Conservation (phyloP, 2,797 vertebrate genomes). For the Pelobates cultripes region DNA sequence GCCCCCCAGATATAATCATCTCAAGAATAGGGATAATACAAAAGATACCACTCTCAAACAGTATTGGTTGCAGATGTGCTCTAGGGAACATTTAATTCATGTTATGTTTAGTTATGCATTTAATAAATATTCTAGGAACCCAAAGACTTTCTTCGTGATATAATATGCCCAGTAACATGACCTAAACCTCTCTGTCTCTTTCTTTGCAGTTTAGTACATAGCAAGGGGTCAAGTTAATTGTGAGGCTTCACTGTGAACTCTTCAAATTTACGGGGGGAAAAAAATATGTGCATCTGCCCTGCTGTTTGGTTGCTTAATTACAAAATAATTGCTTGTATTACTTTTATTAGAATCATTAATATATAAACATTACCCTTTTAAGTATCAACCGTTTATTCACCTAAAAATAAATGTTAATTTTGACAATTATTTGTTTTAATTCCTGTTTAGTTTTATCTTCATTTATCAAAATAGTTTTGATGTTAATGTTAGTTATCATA, state of each 20-base stretch:
- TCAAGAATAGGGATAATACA: no score
- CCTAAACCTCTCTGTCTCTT: background rate
- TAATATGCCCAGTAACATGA: background rate
- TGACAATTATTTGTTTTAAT: background rate
- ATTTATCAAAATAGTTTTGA: conserved; percentile 15
- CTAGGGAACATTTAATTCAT: no score
- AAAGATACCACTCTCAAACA: no score
- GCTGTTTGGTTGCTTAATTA: background rate
- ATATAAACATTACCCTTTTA: background rate
- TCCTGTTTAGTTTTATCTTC: conserved; percentile 14
- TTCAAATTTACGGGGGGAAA: background rate
- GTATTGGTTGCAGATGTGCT: no score
- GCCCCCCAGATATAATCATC: no score
- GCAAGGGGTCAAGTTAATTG: background rate
- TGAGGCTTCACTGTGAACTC: background rate
- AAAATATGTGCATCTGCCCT: background rate
- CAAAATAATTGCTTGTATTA: background rate
- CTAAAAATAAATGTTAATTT: background rate
- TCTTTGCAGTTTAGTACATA: background rate
- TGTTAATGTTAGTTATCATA: conserved; percentile 57
- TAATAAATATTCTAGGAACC: background rate
- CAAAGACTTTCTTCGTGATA: background rate
- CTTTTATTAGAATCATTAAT: background rate
- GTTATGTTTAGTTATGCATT: no score
- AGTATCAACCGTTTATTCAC: background rate